Conservation (phyloP, 2,113 vertebrate genomes). For the Triplophysa tibetana region DNA sequence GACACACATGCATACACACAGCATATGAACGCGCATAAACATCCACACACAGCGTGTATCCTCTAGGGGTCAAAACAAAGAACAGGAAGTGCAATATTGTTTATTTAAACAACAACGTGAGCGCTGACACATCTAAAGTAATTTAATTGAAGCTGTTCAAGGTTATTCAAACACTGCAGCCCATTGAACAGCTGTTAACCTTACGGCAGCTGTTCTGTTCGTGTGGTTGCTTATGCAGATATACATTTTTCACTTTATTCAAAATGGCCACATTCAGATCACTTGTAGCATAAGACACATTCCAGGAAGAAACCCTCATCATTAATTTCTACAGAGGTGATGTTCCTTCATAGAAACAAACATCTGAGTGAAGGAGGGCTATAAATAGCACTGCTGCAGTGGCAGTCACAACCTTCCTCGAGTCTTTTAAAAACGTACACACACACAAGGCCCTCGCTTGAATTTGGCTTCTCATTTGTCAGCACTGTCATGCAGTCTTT, state of each 20-base stretch:
- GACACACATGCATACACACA: background rate
- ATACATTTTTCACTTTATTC: background rate
- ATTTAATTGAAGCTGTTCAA: slow-evolving; percentile 23
- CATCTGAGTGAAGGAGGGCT: slow-evolving; percentile 53
- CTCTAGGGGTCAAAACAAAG: background rate
- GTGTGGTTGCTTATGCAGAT: background rate
- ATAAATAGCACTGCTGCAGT: slow-evolving; percentile 70
- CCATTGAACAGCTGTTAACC: slow-evolving; percentile 29
- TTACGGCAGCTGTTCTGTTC: background rate
- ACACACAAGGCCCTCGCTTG: slow-evolving; percentile 53
- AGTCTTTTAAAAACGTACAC: slow-evolving; percentile 54
- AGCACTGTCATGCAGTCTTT: slow-evolving; percentile 7
- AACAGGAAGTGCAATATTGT: slow-evolving; percentile 16
- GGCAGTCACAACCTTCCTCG: slow-evolving; percentile 47
- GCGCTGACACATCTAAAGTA: background rate
- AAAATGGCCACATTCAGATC: slow-evolving; percentile 11
- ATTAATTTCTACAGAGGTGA: slow-evolving; percentile 13
- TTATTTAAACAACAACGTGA: background rate
- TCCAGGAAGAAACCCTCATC: background rate
- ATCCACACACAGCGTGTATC: background rate
- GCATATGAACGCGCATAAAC: background rate
- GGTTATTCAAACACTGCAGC: slow-evolving; percentile 39
- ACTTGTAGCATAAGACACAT: background rate
- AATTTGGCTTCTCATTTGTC: slow-evolving; percentile 60
- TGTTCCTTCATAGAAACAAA: slow-evolving; percentile 48